Percentiles rank a stretch among this genome's conserved stretches.
Conservation (phyloP, 1,140 invertebrate species). For the Cotesia chilonis region DNA sequence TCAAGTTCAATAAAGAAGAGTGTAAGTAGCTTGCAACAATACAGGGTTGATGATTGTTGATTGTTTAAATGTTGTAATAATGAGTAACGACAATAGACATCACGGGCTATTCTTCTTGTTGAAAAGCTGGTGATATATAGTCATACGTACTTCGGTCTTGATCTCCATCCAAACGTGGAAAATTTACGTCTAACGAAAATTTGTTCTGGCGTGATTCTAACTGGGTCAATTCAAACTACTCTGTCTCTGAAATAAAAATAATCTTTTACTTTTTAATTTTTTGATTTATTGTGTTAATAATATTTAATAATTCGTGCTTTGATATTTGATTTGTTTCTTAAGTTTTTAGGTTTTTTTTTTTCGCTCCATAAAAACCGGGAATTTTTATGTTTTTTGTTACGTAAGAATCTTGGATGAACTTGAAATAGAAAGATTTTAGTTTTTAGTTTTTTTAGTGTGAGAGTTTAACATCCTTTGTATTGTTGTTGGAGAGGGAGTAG, state of each 20-base stretch:
- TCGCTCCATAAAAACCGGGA: too few relatives aligned
- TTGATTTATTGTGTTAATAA: slow-evolving; percentile 1
- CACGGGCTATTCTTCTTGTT: too few relatives aligned
- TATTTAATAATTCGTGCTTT: too few relatives aligned
- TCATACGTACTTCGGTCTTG: background rate
- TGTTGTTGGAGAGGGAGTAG: too few relatives aligned
- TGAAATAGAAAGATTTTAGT: too few relatives aligned
- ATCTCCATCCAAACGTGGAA: slow-evolving; percentile 27
- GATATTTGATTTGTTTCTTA: too few relatives aligned
- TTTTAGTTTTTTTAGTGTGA: too few relatives aligned
- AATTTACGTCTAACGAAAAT: slow-evolving; percentile 19
- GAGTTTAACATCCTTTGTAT: too few relatives aligned
- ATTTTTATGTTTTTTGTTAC: too few relatives aligned
- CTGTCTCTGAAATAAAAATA: slow-evolving; percentile 34
- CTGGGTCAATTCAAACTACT: slow-evolving; percentile 30
- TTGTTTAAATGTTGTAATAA: too few relatives aligned
- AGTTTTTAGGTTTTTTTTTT: too few relatives aligned
- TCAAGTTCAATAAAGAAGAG: slow-evolving; percentile 55
- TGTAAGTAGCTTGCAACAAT: slow-evolving; percentile 50
- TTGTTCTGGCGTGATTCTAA: slow-evolving; percentile 25
- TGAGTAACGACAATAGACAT: background rate
- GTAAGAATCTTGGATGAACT: too few relatives aligned
- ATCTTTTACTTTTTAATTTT: slow-evolving; percentile 5
- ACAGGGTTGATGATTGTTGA: background rate
- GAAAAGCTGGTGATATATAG: background rate